Evolutionary conservation across 2,888 invertebrate species (phyloP).

Genomic region (Conus canariensis): DNA sequence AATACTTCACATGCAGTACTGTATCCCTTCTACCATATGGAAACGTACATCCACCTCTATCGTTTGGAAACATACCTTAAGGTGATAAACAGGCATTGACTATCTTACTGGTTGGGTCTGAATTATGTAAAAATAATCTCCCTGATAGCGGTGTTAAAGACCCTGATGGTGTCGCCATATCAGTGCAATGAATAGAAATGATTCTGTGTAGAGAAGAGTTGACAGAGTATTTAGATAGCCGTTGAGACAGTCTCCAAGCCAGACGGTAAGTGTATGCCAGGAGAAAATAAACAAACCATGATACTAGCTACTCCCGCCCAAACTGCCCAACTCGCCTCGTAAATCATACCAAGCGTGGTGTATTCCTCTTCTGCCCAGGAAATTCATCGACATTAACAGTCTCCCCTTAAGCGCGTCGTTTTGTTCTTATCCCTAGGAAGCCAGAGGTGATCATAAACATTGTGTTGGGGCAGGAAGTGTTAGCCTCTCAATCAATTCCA

Average conservation of each 20-base stretch:
- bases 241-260: not conserved
- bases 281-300: not conserved
- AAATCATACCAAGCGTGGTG: not conserved
- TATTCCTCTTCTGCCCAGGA: not conserved
- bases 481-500: slow-evolving; percentile 13
- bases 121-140: too few species aligned
- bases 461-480: not conserved
- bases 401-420: slow-evolving; percentile 4
- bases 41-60: too few species aligned
- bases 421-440: not conserved
- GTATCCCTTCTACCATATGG: too few species aligned
- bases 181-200: too few species aligned
- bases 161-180: not conserved
- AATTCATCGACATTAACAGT: not conserved
- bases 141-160: too few species aligned
- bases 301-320: not conserved
- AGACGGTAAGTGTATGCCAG: not conserved
- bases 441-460: slow-evolving; percentile 9
- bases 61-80: too few species aligned
- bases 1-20: too few species aligned
- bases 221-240: too few species aligned
- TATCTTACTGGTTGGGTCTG: too few species aligned
- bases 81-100: too few species aligned
- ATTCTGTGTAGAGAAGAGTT: too few species aligned
- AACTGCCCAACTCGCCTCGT: not conserved